phyloP scores from a whole-genome alignment of 1,140 invertebrate species.

The Delia radicum region DNA sequence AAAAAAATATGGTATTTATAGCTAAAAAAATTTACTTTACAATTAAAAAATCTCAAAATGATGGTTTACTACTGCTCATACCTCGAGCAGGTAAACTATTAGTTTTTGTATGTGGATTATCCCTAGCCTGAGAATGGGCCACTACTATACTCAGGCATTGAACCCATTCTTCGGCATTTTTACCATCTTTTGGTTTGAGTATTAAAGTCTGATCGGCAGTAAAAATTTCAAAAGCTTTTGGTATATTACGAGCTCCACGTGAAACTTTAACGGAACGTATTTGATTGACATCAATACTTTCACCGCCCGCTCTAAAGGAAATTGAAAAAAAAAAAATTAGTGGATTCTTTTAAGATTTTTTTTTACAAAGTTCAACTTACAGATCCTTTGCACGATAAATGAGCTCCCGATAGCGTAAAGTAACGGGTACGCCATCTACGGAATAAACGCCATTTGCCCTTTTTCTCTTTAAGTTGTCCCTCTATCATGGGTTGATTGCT shows the following conservation, averaged over 20 bases:
- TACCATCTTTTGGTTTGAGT: slow-evolving; percentile 90
- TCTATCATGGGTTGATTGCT: slow-evolving; percentile 77
- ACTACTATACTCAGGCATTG: slow-evolving; percentile 86
- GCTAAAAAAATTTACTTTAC: background rate
- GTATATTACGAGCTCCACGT: slow-evolving; percentile 81
- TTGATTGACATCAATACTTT: slow-evolving; percentile 84
- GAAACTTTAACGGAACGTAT: slow-evolving; percentile 90
- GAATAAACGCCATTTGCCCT: slow-evolving; percentile 88
- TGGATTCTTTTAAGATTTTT: background rate
- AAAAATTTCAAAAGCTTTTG: slow-evolving; percentile 95
- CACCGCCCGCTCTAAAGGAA: slow-evolving; percentile 64
- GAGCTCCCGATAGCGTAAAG: slow-evolving; percentile 88
- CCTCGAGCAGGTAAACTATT: slow-evolving; percentile 67
- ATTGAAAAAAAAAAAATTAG: background rate
- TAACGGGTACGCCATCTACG: slow-evolving; percentile 88
- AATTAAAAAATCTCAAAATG: slow-evolving; percentile 37
- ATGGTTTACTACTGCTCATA: slow-evolving; percentile 52
- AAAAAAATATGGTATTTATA: background rate
- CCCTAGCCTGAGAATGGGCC: slow-evolving; percentile 75
- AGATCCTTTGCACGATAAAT: slow-evolving; percentile 83
- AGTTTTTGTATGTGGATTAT: slow-evolving; percentile 64
- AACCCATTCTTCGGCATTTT: slow-evolving; percentile 93
- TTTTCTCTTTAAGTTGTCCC: slow-evolving; percentile 93
- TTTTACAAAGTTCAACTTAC: slow-evolving; percentile 60
- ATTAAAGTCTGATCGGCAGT: slow-evolving; percentile 89